A percentile compares a stretch with the other conserved stretches of the same genome.
Evolutionary conservation across 2,113 vertebrate species (phyloP).

Genomic region (Gila orcuttii): DNA sequence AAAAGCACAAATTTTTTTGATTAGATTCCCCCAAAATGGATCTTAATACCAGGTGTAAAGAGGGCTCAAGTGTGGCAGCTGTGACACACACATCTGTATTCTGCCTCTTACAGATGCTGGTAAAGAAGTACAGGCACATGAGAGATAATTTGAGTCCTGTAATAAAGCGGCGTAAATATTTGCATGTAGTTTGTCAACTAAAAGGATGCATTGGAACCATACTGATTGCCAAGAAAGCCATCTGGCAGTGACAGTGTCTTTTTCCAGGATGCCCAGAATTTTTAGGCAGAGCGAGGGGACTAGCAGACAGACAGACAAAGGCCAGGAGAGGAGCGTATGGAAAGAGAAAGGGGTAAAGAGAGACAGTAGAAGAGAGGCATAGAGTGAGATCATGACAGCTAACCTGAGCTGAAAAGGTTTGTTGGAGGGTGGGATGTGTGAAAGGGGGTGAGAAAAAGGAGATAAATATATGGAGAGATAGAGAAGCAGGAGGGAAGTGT

Average conservation of each 20-base stretch:
- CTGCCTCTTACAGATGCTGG: neutral
- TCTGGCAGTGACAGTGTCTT: conserved; percentile 29
- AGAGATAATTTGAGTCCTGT: conserved; percentile 30
- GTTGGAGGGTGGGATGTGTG: neutral
- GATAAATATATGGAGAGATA: conserved; percentile 3
- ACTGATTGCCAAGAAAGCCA: conserved; percentile 37
- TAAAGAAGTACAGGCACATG: neutral
- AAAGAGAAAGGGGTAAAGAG: conserved; percentile 6
- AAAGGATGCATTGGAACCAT: neutral
- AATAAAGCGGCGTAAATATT: conserved; percentile 44
- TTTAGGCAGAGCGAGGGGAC: conserved; percentile 7
- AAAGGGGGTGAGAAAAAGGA: neutral
- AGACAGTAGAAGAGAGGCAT: neutral
- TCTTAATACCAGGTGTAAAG: neutral
- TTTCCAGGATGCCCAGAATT: neutral
- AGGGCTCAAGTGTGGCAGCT: neutral
- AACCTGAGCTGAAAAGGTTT: conserved; percentile 2
- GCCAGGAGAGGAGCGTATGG: neutral
- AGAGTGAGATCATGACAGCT: conserved; percentile 19
- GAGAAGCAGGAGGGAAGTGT: neutral
- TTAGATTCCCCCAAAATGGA: neutral
- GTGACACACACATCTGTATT: neutral
- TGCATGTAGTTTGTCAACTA: conserved; percentile 21
- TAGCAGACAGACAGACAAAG: neutral
- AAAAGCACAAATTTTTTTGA: neutral